Evolutionary conservation across 2,113 vertebrate species (phyloP), one percentile per base, ranked within the genome.

Genomic region (Epinephelus lanceolatus): DNA sequence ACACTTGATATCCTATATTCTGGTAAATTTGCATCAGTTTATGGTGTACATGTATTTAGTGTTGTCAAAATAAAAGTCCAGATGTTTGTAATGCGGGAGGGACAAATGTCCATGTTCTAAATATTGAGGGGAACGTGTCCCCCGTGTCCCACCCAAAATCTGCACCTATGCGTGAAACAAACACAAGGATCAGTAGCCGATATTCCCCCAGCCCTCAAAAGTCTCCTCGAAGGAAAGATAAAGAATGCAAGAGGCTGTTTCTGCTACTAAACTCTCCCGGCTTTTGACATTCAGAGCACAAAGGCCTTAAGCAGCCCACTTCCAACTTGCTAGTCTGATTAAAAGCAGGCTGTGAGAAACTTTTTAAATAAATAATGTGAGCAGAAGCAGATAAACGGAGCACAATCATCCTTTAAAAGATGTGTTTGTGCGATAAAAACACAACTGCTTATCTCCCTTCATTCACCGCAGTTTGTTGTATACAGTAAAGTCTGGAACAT

Each of bases 291-390:
- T 88, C 80, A 42, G 68, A 63, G 75, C 71, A 74, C 88, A 90
- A 72, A 84, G 60, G 76, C 86, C 76, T 69, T n/a, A 45, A 85
- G 81, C 71, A 66, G 78, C 82, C 17, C 60, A 40, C 57, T 55
- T 75, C 74, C 61, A 45, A 71, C 65, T 80, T 47, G 68, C 57
- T 45, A n/a, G 61, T 75, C 75, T 87, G 86, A 88, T 84, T 80
- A 86, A 82, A 87, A 78, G 49, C 60, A 83, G 84, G 17, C 53
- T 49, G 71, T 1, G 61, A 49, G 66, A 40, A 86, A 73, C 25
- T 76, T 90, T 82, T 71, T 71, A 67, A 88, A 89, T 88, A 86
- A 88, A 88, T 86, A 78, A 81, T 88, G 76, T n/a, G 53, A 81
- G 71, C 66, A 60, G 63, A 33, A 75, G 81, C 56, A 78, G 80